These are phyloP conservation scores for Stichodactyla helianthus DNA, from an alignment of 64 coral and sea anemone genomes.

Conservation along the genomic window DNA sequence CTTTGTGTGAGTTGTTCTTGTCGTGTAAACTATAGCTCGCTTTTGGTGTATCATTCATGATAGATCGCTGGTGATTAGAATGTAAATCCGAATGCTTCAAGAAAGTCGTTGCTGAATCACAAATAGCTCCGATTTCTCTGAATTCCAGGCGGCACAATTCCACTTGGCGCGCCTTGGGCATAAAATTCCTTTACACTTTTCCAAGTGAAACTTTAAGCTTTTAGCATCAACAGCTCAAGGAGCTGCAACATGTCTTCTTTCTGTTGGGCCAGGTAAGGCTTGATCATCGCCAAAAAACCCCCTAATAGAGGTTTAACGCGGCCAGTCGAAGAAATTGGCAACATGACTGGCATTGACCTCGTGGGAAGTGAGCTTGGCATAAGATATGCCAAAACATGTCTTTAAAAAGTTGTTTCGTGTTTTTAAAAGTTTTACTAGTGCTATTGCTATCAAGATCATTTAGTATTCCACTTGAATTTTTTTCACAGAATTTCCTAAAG, in stretches of 20 bases:
- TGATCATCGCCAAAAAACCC: conserved; percentile 29
- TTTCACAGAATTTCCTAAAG: neutral
- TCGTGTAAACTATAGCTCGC: neutral
- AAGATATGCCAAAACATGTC: too few relatives aligned
- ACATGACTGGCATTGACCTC: neutral
- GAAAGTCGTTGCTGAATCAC: neutral
- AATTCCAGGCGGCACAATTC: conserved; percentile 28
- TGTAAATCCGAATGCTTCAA: conserved; percentile 8
- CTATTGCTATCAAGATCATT: too few relatives aligned
- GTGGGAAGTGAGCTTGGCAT: neutral
- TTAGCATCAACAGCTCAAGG: conserved; percentile 26
- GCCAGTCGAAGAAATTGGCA: neutral
- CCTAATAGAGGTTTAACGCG: neutral
- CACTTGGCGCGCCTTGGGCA: neutral
- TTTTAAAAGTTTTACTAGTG: too few relatives aligned
- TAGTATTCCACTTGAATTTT: neutral
- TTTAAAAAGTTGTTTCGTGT: too few relatives aligned
- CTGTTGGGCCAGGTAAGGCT: neutral
- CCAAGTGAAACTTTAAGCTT: conserved; percentile 12
- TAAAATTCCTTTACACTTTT: conserved; percentile 11
- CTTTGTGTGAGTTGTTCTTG: neutral
- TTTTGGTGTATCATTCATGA: too few relatives aligned
- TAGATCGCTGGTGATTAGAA: neutral
- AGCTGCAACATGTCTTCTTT: conserved; percentile 10
- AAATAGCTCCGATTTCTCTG: neutral